Conservation (phyloP, 2,797 vertebrate species). For the Florisuga fusca region DNA sequence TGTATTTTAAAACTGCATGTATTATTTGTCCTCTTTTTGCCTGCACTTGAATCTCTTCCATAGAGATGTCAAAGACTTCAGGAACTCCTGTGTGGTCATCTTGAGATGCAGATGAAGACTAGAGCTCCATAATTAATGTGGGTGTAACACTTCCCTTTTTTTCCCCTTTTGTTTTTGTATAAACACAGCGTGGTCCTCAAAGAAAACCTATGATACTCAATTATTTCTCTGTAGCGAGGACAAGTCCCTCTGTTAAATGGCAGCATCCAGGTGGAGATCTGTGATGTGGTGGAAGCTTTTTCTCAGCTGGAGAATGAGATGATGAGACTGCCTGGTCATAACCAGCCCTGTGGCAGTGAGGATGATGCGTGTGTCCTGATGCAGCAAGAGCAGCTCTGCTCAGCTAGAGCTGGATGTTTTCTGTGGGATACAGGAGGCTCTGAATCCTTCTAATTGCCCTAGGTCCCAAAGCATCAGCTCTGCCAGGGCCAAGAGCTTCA, state of each 20-base stretch:
- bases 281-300: fast-evolving
- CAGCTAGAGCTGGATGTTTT: neutral
- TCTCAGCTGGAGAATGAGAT: neutral
- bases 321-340: neutral
- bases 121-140: neutral
- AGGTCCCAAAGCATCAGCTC: neutral
- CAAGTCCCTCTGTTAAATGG: neutral
- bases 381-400: neutral
- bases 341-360: too few relatives aligned
- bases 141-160: neutral
- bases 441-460: neutral
- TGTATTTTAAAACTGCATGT: neutral
- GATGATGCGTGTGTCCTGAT: fast-evolving
- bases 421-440: neutral
- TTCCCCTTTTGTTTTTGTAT: neutral
- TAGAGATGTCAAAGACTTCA: neutral
- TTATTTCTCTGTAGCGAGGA: fast-evolving
- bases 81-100: neutral
- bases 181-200: neutral
- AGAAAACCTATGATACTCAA: neutral
- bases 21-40: neutral
- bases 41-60: neutral
- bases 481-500: neutral
- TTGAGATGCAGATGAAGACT: neutral
- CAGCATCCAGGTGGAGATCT: neutral